These are phyloP conservation scores for Ictalurus punctatus DNA, from an alignment of 2,113 vertebrate species.

Conservation along the genomic window DNA sequence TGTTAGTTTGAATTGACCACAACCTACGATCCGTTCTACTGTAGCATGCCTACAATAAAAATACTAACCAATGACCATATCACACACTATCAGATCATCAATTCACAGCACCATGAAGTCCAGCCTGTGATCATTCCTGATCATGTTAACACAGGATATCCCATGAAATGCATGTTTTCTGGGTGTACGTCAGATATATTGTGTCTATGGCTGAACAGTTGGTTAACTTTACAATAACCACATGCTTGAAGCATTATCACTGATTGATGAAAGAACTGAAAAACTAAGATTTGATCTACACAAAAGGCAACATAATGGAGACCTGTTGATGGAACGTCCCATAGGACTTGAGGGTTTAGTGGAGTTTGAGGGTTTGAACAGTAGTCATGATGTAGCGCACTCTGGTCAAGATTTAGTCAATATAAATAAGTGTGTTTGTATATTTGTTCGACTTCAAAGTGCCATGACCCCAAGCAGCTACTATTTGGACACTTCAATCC, in stretches of 20 bases:
- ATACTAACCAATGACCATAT: neutral
- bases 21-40: neutral
- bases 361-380: neutral
- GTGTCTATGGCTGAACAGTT: neutral
- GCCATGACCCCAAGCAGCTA: constrained; percentile 45
- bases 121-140: neutral
- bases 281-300: neutral
- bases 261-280: neutral
- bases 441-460: constrained; percentile 43
- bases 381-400: neutral
- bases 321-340: neutral
- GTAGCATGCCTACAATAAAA: neutral
- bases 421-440: constrained; percentile 26
- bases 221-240: neutral
- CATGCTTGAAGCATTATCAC: neutral
- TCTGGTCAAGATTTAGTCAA: neutral
- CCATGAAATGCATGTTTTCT: neutral
- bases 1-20: neutral
- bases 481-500: constrained; percentile 71
- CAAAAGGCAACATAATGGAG: neutral
- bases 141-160: neutral
- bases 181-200: neutral
- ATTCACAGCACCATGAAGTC: neutral
- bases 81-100: neutral
- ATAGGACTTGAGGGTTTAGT: neutral